Base-by-base conservation (phyloP, 37 sponge, comb jelly and placozoan species). In the Theonella swinhoei region DNA sequence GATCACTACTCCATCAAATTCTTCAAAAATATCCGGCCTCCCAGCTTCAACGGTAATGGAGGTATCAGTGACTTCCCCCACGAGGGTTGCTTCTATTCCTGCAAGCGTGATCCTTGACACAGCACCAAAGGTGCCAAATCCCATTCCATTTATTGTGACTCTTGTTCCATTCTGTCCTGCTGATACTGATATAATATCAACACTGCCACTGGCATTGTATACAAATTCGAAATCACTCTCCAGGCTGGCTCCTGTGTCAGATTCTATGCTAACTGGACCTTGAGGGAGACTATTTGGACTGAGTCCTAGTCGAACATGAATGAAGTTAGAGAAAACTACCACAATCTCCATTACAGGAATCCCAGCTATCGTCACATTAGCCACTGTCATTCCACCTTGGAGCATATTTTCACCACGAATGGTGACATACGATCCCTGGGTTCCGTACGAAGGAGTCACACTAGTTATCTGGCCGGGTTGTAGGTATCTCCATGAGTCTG, bases 161-260 rank as follows among this genome's bases (percentile, higher is more conserved):
- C 43, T 39, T 2, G 93, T 93, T 1, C 90, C 93, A 78, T 82
- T 74, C 63, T 86, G 87, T 25, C 89, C 93, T 8, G 37, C 24
- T 0, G 5, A 26, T 38, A 90, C 87, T 33, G 19, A 30, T 1
- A 86, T 30, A 9, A 39, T 20, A 0, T 2, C 28, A 14, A 93
- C 26, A 3, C 0, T 37, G 1, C 84, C 87, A 23, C 86, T 84
- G 9, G 35, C 3, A 9, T 78, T 39, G 76, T 93, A 93, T 9
- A 3, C 17, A 39, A 81, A 81, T 9, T 61, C 62, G 38, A 75
- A 80, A 7, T 61, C 81, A 22, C 35, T 20, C 8, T 38, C 28
- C 31, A n/a, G 25, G 9, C 66, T 23, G 1, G 91, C 86, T 38
- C 88, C 89, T 24, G 91, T 86, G 61, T 91, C 54, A 30, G 89